Conservation (phyloP, 2,797 vertebrate genomes). For the Acropternis orthonyx region DNA sequence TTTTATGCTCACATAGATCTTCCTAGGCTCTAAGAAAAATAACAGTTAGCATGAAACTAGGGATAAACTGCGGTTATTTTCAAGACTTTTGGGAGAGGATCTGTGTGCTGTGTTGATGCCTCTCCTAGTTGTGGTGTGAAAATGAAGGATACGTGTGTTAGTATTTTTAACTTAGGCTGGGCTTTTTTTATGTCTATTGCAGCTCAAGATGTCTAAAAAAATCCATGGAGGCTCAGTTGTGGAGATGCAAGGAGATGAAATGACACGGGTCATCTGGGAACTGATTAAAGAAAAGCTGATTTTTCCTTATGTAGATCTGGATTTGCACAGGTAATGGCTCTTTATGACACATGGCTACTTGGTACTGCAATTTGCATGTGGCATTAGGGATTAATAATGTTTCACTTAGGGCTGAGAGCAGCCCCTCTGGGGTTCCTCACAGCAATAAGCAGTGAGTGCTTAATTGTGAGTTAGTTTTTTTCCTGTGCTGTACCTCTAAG, state of each 20-base stretch:
- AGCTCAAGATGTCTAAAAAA: conserved; percentile 88
- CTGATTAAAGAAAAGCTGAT: conserved; percentile 97
- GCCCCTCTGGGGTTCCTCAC: not conserved
- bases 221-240: conserved; percentile 92
- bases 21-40: not conserved
- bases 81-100: not conserved
- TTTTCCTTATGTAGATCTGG: conserved; percentile 91
- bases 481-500: not conserved
- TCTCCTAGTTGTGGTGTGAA: not conserved
- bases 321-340: conserved; percentile 90
- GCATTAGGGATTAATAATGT: not conserved
- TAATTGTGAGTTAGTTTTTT: not conserved
- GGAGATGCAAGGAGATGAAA: conserved; percentile 99
- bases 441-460: not conserved
- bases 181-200: not conserved
- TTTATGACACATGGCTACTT: not conserved
- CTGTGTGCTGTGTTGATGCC: not conserved
- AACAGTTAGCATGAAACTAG: not conserved
- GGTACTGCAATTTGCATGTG: not conserved
- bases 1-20: not conserved
- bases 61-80: not conserved
- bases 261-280: conserved; percentile 98
- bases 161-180: not conserved
- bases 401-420: not conserved
- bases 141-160: not conserved